A percentile compares a stretch with the other conserved stretches of the same genome.
Conservation (phyloP, 2,888 invertebrate genomes). For the Disparrhopalites patrizii region DNA sequence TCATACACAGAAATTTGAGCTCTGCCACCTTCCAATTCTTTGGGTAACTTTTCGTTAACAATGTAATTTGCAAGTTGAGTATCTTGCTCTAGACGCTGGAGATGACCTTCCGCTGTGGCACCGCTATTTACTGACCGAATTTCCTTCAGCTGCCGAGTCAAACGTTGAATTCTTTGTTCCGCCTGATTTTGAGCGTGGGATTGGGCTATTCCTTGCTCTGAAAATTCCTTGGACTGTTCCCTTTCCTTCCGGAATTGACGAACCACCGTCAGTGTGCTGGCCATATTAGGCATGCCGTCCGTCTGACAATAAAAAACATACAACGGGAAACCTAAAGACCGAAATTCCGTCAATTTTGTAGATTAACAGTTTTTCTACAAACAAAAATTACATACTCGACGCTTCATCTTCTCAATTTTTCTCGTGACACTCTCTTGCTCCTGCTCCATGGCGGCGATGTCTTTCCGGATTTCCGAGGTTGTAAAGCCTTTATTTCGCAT, state of each 20-base stretch:
- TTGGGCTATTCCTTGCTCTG: constrained; percentile 60
- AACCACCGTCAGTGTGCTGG: constrained; percentile 60
- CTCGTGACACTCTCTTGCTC: constrained; percentile 71
- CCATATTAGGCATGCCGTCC: constrained; percentile 63
- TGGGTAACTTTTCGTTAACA: constrained; percentile 72
- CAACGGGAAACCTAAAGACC: not conserved
- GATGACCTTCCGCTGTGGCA: constrained; percentile 62
- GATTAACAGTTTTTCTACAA: not conserved
- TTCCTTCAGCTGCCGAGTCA: constrained; percentile 66
- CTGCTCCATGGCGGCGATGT: constrained; percentile 79
- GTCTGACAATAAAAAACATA: constrained; percentile 53
- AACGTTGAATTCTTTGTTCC: constrained; percentile 58
- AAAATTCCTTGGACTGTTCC: constrained; percentile 59
- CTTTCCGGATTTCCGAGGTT: constrained; percentile 74
- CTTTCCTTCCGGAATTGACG: constrained; percentile 58
- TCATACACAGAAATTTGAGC: constrained; percentile 67
- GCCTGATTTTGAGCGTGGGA: constrained; percentile 55
- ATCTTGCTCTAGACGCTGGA: constrained; percentile 72
- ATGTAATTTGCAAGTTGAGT: constrained; percentile 70
- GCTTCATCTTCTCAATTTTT: constrained; percentile 59
- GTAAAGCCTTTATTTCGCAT: constrained; percentile 62
- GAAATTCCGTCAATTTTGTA: not conserved
- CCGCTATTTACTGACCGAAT: constrained; percentile 58
- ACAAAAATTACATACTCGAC: constrained; percentile 52
- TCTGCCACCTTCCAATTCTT: constrained; percentile 63